phyloP scores from a whole-genome alignment of 2,113 vertebrate species.

The Hepsetus odoe region DNA sequence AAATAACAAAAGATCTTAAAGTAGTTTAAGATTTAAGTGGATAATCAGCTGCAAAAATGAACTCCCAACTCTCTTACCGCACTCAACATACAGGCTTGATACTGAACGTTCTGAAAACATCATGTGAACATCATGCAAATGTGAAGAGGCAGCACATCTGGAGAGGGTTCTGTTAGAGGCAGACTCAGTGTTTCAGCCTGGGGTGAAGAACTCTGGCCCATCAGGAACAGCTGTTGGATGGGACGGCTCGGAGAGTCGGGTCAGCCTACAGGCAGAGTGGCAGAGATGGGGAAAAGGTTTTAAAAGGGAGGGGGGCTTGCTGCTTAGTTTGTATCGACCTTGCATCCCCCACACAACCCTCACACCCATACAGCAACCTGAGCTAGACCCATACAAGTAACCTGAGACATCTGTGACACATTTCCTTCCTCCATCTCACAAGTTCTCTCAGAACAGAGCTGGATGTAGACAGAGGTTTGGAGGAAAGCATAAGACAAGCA shows the following conservation, averaged over 20 bases:
- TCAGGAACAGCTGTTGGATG: conserved; percentile 33
- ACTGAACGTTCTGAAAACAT: conserved; percentile 13
- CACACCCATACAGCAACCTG: conserved; percentile 59
- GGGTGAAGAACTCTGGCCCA: conserved; percentile 15
- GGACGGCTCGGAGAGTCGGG: not conserved
- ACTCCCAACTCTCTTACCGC: no score
- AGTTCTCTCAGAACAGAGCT: conserved; percentile 25
- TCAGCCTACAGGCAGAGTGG: not conserved
- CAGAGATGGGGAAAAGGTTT: not conserved
- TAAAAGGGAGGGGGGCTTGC: not conserved
- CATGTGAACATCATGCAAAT: not conserved
- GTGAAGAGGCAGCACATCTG: conserved; percentile 11
- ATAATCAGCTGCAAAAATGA: not conserved
- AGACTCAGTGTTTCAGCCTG: conserved; percentile 3
- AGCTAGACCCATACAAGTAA: conserved; percentile 56
- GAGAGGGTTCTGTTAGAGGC: not conserved
- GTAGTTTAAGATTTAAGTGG: not conserved
- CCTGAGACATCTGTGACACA: conserved; percentile 57
- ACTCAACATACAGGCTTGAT: conserved; percentile 13
- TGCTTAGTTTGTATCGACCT: conserved; percentile 37
- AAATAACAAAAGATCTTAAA: no score
- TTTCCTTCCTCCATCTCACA: conserved; percentile 46
- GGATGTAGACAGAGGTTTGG: conserved; percentile 36
- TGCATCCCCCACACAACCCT: not conserved
- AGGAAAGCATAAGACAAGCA: not conserved